Percentiles rank a stretch among this genome's conserved stretches.
phyloP scores from a whole-genome alignment of 1,140 invertebrate genomes.

The Cepaea nemoralis region DNA sequence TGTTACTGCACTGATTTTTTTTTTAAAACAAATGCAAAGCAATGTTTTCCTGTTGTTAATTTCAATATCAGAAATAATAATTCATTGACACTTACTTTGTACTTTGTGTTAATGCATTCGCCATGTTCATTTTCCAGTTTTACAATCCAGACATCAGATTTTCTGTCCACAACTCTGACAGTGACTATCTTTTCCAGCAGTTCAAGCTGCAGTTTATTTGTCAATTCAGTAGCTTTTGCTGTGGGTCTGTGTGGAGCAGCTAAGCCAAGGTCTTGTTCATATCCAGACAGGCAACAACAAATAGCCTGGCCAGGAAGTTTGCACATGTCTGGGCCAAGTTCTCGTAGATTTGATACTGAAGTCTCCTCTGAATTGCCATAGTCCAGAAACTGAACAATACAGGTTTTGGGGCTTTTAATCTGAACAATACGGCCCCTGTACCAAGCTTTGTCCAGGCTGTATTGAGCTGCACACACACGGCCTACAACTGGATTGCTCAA shows the following conservation, averaged over 20 bases:
- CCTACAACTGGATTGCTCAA: neutral
- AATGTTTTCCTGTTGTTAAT: no score
- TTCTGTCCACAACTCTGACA: conserved; percentile 4
- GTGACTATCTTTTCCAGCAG: neutral
- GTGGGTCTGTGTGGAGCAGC: neutral
- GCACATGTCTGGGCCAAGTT: neutral
- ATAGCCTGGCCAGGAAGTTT: neutral
- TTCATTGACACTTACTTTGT: neutral
- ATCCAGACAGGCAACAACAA: neutral
- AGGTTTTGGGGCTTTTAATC: neutral
- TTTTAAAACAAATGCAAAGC: no score
- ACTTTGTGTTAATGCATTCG: neutral
- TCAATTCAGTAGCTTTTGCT: neutral
- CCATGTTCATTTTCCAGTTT: conserved; percentile 20
- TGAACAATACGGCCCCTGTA: conserved; percentile 17
- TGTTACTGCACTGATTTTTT: no score
- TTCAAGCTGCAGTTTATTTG: neutral
- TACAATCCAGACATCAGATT: neutral
- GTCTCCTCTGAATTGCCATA: conserved; percentile 20
- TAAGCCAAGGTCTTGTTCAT: neutral
- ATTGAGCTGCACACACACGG: neutral
- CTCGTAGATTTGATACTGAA: neutral
- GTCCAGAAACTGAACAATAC: conserved; percentile 29
- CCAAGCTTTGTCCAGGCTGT: neutral
- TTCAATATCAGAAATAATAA: no score